Evolutionary conservation across 2,113 vertebrate species (phyloP), one percentile per base, ranked within the genome.

Genomic region (Periophthalmus modestus): DNA sequence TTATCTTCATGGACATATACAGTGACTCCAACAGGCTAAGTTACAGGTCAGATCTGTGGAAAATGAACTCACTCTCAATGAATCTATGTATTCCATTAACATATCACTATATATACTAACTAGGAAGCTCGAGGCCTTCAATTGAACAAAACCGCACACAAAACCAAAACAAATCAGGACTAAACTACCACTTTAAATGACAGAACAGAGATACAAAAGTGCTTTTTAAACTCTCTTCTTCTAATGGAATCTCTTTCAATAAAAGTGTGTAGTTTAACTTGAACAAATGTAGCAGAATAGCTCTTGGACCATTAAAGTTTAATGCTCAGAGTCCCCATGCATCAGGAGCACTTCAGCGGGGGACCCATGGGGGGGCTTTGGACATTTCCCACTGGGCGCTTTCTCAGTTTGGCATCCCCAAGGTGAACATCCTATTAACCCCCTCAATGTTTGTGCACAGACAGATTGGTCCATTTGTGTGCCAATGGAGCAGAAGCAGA

Each of bases 361-460:
- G 68, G 69, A 80, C 73, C 82, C 59, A 52, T 69, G 65, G 54
- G 66, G 74, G 55, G 78, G 63, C 81, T 81, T 28, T 77, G 1
- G 50, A 72, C 74, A 77, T 81, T 58, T 72, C 68, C 82, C 72
- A 62, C 5, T 71, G 78, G 77, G 43, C 62, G 66, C 66, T 80
- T 81, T 74, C 72, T 82, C 79, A 73, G 71, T 67, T 68, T 80
- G 81, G 81, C 73, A 67, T 80, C 81, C 79, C 81, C 68, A 77
- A 85, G 86, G 87, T 85, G 86, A 89, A 71, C 82, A 85, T 87
- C 79, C 72, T 77, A 82, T 87, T 88, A 88, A 85, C 87, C 80
- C 59, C 80, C 78, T 86, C 70, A 1, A 69, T 85, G 82, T 86
- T 85, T 82, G 78, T 82, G 75, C 72, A 62, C 67, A 79, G 75